phyloP scores from a whole-genome alignment of 2,797 vertebrate species.

The Pygocentrus nattereri region DNA sequence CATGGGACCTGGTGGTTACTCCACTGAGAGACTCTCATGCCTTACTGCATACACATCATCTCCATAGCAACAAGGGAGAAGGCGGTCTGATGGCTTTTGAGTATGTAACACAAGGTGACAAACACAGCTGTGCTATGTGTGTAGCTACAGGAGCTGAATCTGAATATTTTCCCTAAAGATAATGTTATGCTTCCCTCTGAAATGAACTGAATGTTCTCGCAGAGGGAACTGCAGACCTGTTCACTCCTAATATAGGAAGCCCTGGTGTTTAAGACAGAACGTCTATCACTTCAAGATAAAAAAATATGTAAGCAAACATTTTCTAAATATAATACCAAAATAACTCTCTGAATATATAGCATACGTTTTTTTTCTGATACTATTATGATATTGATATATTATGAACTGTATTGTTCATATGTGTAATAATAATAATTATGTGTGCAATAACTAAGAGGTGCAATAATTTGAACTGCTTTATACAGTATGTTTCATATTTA shows the following conservation, averaged over 20 bases:
- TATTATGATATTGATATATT: no score
- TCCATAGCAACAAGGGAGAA: constrained; percentile 49
- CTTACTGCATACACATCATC: constrained; percentile 46
- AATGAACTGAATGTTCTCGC: neutral
- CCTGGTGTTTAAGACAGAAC: neutral
- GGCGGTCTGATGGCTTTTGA: constrained; percentile 32
- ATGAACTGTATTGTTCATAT: no score
- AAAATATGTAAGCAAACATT: neutral
- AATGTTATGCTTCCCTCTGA: neutral
- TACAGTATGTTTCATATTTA: no score
- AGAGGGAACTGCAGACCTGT: neutral
- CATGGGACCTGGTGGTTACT: constrained; percentile 39
- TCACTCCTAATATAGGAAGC: neutral
- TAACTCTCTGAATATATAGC: neutral
- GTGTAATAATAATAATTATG: no score
- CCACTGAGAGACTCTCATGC: constrained; percentile 29
- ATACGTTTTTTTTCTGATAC: no score
- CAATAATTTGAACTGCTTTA: no score
- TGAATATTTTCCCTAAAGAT: constrained; percentile 7
- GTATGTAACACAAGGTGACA: constrained; percentile 17
- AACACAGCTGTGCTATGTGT: constrained; percentile 40
- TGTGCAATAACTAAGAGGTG: no score
- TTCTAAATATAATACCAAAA: neutral
- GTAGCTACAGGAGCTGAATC: neutral
- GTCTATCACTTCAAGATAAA: neutral